phyloP scores from a whole-genome alignment of 2,888 invertebrate genomes.

The Anticlea derivata region DNA sequence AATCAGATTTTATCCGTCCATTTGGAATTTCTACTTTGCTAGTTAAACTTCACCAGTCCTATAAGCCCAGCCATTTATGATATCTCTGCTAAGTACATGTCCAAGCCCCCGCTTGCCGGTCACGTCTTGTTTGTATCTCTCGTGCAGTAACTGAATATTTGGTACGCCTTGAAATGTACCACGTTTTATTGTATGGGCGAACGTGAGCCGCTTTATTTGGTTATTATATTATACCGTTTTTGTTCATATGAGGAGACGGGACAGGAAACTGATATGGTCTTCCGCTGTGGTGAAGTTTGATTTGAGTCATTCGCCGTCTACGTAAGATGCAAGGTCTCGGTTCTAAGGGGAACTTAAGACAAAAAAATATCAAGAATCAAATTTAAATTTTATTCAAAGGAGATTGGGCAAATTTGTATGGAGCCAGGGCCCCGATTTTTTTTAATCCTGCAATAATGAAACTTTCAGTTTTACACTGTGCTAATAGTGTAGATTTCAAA shows the following conservation, averaged over 20 bases:
- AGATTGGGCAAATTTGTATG: no score
- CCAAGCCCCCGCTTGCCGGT: slow-evolving; percentile 48
- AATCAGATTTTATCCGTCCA: slow-evolving; percentile 1
- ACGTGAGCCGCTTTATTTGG: slow-evolving; percentile 62
- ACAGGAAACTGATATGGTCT: slow-evolving; percentile 15
- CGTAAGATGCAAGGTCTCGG: no score
- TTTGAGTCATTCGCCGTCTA: background rate
- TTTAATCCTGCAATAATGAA: no score
- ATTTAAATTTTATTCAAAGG: no score
- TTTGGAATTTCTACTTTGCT: slow-evolving; percentile 6
- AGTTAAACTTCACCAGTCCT: slow-evolving; percentile 5
- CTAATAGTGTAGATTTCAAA: no score
- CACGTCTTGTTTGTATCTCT: slow-evolving; percentile 61
- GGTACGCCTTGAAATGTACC: slow-evolving; percentile 59
- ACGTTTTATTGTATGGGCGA: slow-evolving; percentile 62
- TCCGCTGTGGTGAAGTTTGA: background rate
- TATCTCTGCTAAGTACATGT: slow-evolving; percentile 48
- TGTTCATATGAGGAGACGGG: slow-evolving; percentile 27
- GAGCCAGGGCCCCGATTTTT: no score
- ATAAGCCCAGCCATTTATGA: slow-evolving; percentile 41
- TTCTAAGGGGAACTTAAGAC: no score
- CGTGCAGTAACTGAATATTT: slow-evolving; percentile 70
- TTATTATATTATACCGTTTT: slow-evolving; percentile 44
- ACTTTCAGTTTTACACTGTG: no score
- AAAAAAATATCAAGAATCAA: no score